Evolutionary conservation across 2,888 invertebrate species (phyloP).

Genomic region (Rhagium mordax): DNA sequence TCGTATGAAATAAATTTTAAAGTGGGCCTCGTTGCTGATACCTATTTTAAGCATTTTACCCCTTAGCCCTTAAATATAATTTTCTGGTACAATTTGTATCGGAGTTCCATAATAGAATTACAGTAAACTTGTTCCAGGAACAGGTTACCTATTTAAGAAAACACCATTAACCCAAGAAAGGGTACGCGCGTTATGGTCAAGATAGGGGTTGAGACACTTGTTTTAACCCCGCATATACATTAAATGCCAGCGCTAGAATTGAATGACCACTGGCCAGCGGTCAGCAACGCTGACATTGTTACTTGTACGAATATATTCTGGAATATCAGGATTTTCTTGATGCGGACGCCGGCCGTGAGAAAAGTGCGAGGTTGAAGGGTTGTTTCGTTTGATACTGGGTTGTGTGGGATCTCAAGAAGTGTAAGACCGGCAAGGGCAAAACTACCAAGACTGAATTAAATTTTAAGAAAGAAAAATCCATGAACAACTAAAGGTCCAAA

Average conservation of each 20-base stretch:
- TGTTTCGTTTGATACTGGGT: not conserved
- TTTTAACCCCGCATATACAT: conserved; percentile 39
- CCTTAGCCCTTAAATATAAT: no score
- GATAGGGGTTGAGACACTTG: conserved; percentile 54
- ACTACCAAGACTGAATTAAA: no score
- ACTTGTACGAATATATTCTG: conserved; percentile 5
- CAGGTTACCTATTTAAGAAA: conserved; percentile 52
- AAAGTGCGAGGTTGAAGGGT: not conserved
- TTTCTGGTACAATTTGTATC: not conserved
- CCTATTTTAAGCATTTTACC: no score
- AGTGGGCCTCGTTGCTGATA: no score
- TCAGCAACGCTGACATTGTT: conserved; percentile 37
- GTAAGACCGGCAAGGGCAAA: no score
- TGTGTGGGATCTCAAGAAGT: not conserved
- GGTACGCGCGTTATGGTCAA: conserved; percentile 55
- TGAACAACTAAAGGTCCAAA: no score
- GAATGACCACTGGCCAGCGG: conserved; percentile 47
- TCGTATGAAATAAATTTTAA: no score
- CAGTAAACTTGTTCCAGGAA: conserved; percentile 49
- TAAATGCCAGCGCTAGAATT: conserved; percentile 24
- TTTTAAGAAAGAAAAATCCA: no score
- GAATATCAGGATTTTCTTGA: not conserved
- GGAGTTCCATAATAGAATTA: conserved; percentile 46
- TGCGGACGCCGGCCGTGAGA: conserved; percentile 7
- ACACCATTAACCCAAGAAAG: conserved; percentile 47